Base-by-base conservation (phyloP, 1,140 invertebrate species). In the Drosophila repleta region DNA sequence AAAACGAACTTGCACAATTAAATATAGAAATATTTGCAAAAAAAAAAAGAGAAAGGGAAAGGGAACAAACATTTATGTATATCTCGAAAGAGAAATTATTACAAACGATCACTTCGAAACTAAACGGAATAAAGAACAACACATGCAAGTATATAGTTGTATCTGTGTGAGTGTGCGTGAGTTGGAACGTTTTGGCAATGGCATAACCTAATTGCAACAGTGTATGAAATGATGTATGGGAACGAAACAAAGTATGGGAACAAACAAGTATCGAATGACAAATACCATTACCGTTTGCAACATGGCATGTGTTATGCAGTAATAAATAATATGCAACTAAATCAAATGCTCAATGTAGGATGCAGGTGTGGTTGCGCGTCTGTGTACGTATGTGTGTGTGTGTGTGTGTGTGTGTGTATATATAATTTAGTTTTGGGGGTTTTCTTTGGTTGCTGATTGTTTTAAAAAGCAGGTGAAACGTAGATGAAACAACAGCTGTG, bases 381-480 rank as follows among this genome's bases (percentile, higher is more conserved):
- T n/a, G n/a, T 43, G 35, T 56, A 20, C 32, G 18, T 63, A 39
- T 35, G 18, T 51, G 15, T 35, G 5, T 52, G 32, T 32, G 11
- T 61, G 8, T 45, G 15, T 11, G 46, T 48, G 21, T 46, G 7
- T 20, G 39, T 43, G 6, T 24, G 15, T 51, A 10, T n/a, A 3
- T 21, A 11, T 29, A 24, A 56, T 26, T 46, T 15, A 20, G 15
- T 46, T 68, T 46, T 68, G 3, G 17, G 29, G 21, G 29, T 26
- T 29, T 69, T 65, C 73, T 61, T 26, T 49, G 21, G 24, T 67
- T 58, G 69, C 57, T 43, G 39, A 43, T 43, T 43, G 39, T 43
- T 35, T 70, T 35, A 70, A 80, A 65, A 81, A 80, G 83, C 79
- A 83, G 43, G 53, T 79, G 80, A 83, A 68, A 83, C 73, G 80